phyloP scores from a whole-genome alignment of 2,888 invertebrate genomes.

The Odontomyia ornata region DNA sequence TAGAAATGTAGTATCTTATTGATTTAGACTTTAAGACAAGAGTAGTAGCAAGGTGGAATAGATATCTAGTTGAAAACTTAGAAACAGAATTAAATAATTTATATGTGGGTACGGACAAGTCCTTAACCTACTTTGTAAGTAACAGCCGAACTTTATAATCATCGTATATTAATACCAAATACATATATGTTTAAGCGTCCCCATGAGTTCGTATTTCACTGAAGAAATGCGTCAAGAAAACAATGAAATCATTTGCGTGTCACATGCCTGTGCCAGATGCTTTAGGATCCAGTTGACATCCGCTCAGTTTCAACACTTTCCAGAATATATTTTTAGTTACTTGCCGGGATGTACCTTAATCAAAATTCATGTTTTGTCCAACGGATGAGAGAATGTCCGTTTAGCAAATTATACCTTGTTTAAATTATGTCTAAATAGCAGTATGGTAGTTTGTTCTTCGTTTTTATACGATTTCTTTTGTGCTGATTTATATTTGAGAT shows the following conservation, averaged over 20 bases:
- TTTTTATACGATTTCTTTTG: too few relatives aligned
- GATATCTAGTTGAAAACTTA: slow-evolving; percentile 46
- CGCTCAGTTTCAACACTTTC: slow-evolving; percentile 4
- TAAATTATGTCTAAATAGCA: too few relatives aligned
- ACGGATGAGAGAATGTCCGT: too few relatives aligned
- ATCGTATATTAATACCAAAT: slow-evolving; percentile 25
- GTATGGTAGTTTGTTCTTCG: neutral
- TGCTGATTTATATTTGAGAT: slow-evolving; percentile 28
- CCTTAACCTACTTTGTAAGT: slow-evolving; percentile 34
- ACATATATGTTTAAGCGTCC: slow-evolving; percentile 47
- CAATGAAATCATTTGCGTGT: neutral
- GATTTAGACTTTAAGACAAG: slow-evolving; percentile 49
- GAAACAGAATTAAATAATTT: slow-evolving; percentile 40
- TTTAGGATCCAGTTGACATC: neutral
- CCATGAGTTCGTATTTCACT: slow-evolving; percentile 30
- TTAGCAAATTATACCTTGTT: neutral
- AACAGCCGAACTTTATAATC: slow-evolving; percentile 23
- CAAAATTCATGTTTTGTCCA: neutral
- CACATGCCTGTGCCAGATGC: too few relatives aligned
- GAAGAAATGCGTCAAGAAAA: neutral
- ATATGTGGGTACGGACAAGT: slow-evolving; percentile 40
- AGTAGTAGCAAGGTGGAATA: slow-evolving; percentile 44
- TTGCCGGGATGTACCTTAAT: slow-evolving; percentile 16
- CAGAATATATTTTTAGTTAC: neutral
- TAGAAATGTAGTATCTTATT: slow-evolving; percentile 46